phyloP scores from a whole-genome alignment of 2,888 invertebrate genomes.

The Philereme transversata region DNA sequence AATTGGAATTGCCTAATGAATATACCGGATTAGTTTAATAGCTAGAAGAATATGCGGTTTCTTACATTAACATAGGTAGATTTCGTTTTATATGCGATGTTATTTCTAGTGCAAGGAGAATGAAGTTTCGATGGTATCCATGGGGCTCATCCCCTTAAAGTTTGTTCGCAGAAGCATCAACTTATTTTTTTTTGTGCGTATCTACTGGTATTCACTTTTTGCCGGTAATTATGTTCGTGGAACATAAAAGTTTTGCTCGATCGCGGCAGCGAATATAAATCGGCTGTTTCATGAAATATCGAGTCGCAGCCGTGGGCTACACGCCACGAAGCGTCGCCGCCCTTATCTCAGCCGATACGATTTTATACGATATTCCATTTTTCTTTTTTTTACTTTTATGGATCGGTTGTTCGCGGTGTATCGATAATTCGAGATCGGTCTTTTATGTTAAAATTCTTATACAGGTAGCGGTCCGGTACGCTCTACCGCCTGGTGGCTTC shows the following conservation, averaged over 20 bases:
- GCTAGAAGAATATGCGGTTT: conserved; percentile 45
- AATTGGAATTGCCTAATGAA: conserved; percentile 63
- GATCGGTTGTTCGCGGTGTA: conserved; percentile 78
- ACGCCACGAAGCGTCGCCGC: conserved; percentile 67
- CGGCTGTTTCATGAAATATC: conserved; percentile 81
- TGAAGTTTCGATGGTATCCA: neutral
- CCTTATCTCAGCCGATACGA: conserved; percentile 78
- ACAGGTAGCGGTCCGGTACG: conserved; percentile 47
- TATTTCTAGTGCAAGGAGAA: neutral
- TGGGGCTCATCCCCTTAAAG: conserved; percentile 1
- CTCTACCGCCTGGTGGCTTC: conserved; percentile 43
- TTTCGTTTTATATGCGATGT: conserved; percentile 8
- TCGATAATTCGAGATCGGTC: conserved; percentile 76
- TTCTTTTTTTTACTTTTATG: conserved; percentile 80
- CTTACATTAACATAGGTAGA: conserved; percentile 45
- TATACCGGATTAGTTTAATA: conserved; percentile 61
- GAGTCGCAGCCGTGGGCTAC: conserved; percentile 77
- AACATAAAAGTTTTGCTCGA: conserved; percentile 74
- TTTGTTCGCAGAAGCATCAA: conserved; percentile 6
- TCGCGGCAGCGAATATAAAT: conserved; percentile 77
- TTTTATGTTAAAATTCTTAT: conserved; percentile 65
- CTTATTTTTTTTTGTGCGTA: conserved; percentile 24
- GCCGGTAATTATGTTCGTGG: conserved; percentile 73
- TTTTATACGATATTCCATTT: conserved; percentile 79
- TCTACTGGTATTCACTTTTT: conserved; percentile 60